These are phyloP conservation scores for Aethes cnicana DNA, from an alignment of 2,888 invertebrate genomes.

Conservation along the genomic window DNA sequence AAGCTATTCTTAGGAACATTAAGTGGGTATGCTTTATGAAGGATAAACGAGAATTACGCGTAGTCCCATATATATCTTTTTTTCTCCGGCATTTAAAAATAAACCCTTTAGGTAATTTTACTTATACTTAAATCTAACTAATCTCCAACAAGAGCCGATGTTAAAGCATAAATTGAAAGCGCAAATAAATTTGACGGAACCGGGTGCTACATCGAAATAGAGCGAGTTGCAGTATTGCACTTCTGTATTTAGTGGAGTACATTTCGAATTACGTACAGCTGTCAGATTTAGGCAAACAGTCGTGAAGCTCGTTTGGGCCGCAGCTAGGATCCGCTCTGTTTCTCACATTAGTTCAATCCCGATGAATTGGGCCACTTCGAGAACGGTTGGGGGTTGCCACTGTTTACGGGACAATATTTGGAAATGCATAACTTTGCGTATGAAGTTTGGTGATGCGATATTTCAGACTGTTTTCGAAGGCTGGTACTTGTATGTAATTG, in stretches of 20 bases:
- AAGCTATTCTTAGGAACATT: no score
- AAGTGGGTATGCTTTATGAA: no score
- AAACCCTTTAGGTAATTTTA: no score
- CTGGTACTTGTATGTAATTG: background rate
- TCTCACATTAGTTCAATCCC: slow-evolving; percentile 71
- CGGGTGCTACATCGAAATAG: slow-evolving; percentile 10
- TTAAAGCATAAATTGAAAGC: background rate
- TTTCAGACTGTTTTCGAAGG: background rate
- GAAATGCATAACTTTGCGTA: slow-evolving; percentile 15
- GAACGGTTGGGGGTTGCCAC: slow-evolving; percentile 36
- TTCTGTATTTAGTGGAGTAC: slow-evolving; percentile 37
- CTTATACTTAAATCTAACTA: no score
- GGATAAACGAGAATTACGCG: no score
- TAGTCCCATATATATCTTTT: no score
- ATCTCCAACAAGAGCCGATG: no score
- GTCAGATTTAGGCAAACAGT: slow-evolving; percentile 70
- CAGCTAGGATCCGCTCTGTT: slow-evolving; percentile 57
- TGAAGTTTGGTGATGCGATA: background rate
- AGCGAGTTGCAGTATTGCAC: slow-evolving; percentile 16
- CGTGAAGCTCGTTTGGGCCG: slow-evolving; percentile 52
- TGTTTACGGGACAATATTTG: slow-evolving; percentile 9
- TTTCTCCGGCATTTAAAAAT: no score
- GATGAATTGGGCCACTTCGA: slow-evolving; percentile 59
- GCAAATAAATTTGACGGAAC: background rate
- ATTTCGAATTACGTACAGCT: slow-evolving; percentile 61